Evolutionary conservation across 2,113 vertebrate genomes (phyloP), one percentile per base, ranked within the genome.

Genomic region (Nansenia antarctica): DNA sequence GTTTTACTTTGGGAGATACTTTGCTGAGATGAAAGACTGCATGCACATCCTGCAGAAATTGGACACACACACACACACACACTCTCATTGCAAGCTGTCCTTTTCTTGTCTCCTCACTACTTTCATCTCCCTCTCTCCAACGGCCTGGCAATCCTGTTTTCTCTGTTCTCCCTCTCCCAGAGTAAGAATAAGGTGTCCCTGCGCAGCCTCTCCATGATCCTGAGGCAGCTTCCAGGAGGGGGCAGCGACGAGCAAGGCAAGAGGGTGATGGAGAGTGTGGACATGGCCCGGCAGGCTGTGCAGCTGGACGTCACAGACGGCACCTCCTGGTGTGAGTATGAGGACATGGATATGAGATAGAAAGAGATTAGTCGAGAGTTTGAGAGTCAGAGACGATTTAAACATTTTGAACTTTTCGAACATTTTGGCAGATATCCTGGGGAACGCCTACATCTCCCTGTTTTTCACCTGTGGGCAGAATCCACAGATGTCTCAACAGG

Each of bases 251-350:
- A 91, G 5, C 90, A 91, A 0, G 85, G 88, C 18, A 92, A 90
- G 47, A 86, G 91, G 9, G 92, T 96, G 60, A 74, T 95, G 85
- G 93, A 95, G 74, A 97, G 95, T 0, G 92, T 96, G 75, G 92
- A 90, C 11, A 84, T 95, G 88, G 95, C 95, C 31, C 92, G 94
- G 18, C 77, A 94, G 72, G 94, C 95, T 0, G 94, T 96, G 53
- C 92, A 96, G 83, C 90, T 96, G 83, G 95, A 97, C 2, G 84
- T 94, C 35, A 82, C 76, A 0, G 95, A 97, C n/a, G 95, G 95
- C 57, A 94, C 91, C 1, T 96, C 95, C 22, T 97, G 95, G 95
- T 95, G 95, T 97, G 88, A 95, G 95, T 95, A 69, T 30, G 76
- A 20, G 1, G 15, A 26, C 5, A 8, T 37, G 18, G 11, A 18